Percentiles rank a stretch among this genome's conserved stretches.
phyloP scores from a whole-genome alignment of 2,888 invertebrate genomes.

The Heliconius charithonia region DNA sequence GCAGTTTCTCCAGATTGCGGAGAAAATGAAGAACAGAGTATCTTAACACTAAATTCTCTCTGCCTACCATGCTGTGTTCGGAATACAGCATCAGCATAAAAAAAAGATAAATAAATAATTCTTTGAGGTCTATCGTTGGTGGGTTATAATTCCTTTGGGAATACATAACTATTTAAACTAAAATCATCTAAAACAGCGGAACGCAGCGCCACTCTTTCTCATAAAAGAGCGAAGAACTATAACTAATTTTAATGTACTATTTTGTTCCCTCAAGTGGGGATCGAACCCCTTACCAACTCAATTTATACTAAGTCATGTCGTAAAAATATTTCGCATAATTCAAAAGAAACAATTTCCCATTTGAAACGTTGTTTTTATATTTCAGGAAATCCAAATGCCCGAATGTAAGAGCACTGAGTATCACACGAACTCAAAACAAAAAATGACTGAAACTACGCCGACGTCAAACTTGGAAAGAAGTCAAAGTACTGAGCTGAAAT shows the following conservation, averaged over 20 bases:
- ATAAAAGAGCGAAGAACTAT: neutral
- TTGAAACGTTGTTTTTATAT: neutral
- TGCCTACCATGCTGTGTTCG: no score
- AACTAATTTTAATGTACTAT: neutral
- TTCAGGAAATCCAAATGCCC: slow-evolving; percentile 57
- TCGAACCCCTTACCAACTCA: neutral
- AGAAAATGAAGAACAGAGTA: no score
- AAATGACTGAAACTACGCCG: slow-evolving; percentile 29
- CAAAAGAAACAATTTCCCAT: neutral
- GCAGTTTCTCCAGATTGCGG: no score
- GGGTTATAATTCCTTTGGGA: neutral
- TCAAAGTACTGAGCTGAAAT: slow-evolving; percentile 53
- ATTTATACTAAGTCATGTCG: neutral
- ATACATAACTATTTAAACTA: neutral
- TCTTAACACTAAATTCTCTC: no score
- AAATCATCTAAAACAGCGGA: neutral
- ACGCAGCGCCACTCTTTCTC: neutral
- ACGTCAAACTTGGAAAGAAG: slow-evolving; percentile 43
- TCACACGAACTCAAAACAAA: slow-evolving; percentile 47
- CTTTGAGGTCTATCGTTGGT: neutral
- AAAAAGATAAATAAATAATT: neutral
- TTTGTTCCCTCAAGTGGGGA: neutral
- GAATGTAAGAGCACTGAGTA: slow-evolving; percentile 67
- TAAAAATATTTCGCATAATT: neutral
- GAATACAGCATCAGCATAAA: no score